Conservation (phyloP, 2,888 invertebrate species). For the Elmis aenea region DNA sequence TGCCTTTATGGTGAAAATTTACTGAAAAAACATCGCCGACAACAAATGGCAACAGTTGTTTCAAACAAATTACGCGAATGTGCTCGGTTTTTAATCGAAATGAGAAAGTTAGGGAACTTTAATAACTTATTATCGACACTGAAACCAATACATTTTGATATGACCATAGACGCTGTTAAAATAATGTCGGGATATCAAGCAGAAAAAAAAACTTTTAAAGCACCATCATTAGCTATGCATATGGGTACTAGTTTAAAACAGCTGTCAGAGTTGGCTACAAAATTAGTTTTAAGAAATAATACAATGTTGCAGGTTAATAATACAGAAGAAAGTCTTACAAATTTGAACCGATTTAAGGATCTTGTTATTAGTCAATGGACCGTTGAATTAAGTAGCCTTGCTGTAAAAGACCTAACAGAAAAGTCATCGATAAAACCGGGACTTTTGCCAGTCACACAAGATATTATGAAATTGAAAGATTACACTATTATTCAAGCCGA, state of each 20-base stretch:
- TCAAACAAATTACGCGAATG: slow-evolving; percentile 23
- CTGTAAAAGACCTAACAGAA: slow-evolving; percentile 10
- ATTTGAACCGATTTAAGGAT: slow-evolving; percentile 13
- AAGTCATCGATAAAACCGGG: slow-evolving; percentile 20
- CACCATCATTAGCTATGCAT: slow-evolving; percentile 18
- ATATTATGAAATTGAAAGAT: slow-evolving; percentile 16
- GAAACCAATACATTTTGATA: slow-evolving; percentile 15
- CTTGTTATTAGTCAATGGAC: slow-evolving; percentile 15
- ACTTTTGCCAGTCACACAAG: slow-evolving; percentile 14
- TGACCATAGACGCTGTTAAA: slow-evolving; percentile 18
- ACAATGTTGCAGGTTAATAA: slow-evolving; percentile 4
- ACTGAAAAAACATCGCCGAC: slow-evolving; percentile 2
- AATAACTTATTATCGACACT: slow-evolving; percentile 10
- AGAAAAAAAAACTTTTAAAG: slow-evolving; percentile 9
- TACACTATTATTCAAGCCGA: slow-evolving; percentile 8
- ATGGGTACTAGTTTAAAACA: slow-evolving; percentile 18
- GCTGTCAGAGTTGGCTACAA: slow-evolving; percentile 16
- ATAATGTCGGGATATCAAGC: slow-evolving; percentile 12
- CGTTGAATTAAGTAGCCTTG: slow-evolving; percentile 17
- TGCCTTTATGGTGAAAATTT: slow-evolving; percentile 4
- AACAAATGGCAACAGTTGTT: slow-evolving; percentile 5
- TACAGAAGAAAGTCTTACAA: slow-evolving; percentile 18
- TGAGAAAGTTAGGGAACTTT: slow-evolving; percentile 10
- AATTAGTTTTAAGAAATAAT: slow-evolving; percentile 7
- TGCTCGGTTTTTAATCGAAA: slow-evolving; percentile 17